Evolutionary conservation across 2,888 invertebrate species (phyloP).

Genomic region (Pyrrhosoma nymphula): DNA sequence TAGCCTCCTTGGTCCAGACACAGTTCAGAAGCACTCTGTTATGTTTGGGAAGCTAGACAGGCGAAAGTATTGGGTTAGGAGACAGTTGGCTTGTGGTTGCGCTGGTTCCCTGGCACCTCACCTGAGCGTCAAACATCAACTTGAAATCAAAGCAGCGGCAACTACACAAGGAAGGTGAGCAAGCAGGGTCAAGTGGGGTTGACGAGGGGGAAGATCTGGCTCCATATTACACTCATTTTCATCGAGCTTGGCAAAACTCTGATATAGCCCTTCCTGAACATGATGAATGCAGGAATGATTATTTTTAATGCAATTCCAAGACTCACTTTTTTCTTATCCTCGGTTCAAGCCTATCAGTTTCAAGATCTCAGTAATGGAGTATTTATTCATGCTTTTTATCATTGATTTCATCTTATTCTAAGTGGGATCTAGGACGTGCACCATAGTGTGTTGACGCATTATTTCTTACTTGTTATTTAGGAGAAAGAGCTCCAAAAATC

Average conservation of each 20-base stretch:
- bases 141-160: constrained; percentile 43
- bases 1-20: constrained; percentile 50
- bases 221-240: neutral
- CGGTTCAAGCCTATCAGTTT: no score
- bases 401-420: no score
- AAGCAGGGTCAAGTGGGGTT: constrained; percentile 54
- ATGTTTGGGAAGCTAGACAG: constrained; percentile 49
- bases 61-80: constrained; percentile 61
- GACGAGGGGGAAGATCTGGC: constrained; percentile 66
- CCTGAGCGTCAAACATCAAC: neutral
- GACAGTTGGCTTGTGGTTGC: constrained; percentile 54
- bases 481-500: no score
- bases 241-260: constrained; percentile 13
- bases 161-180: constrained; percentile 38
- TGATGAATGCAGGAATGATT: no score
- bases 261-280: no score
- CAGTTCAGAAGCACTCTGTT: constrained; percentile 41
- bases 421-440: no score
- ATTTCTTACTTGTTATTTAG: no score
- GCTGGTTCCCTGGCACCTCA: constrained; percentile 53
- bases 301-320: no score
- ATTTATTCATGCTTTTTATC: no score
- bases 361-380: no score
- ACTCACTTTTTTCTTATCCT: no score
- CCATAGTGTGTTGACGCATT: no score